Evolutionary conservation across 2,113 vertebrate species (phyloP), one percentile per base, ranked within the genome.

Genomic region (Chaenogobius annularis): DNA sequence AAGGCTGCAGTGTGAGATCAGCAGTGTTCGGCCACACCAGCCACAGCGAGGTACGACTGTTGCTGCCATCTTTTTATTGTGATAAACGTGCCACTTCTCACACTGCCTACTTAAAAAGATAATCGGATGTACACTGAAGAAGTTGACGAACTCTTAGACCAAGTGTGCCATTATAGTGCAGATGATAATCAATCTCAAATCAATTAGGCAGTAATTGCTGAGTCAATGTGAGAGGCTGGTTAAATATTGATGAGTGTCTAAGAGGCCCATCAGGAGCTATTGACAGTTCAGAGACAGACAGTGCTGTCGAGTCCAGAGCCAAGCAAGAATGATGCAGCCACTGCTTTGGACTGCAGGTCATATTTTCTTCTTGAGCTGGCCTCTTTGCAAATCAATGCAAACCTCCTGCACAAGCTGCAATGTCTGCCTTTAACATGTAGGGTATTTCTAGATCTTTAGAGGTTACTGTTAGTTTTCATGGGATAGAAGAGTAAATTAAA

Each of bases 211-310:
- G 87, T 94, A 95, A 94, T 95, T 96, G 92, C 93, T 92, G 90
- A 95, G 93, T 95, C 93, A 93, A 93, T 95, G 83, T 74, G 81
- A 90, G 82, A 82, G 89, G 73, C 86, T 87, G 93, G 87, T 94
- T 95, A 95, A 95, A 95, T 94, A 94, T 94, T 93, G 91, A 93
- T 95, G 94, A 93, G 88, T 89, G 81, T 93, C 92, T 94, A 94
- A 95, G 95, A 94, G 89, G 89, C 91, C 88, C 88, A 88, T 93
- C 91, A 92, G 82, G 74, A 79, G 68, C 22, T 94, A 94, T 93
- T 90, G 93, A 93, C 93, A 92, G 55, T 59, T 73, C 65, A 90
- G 89, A 94, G 93, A 95, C 90, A 86, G 93, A 90, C 87, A 88
- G 86, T 50, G 72, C 73, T 72, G 59, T 73, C 81, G 13, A 84